Percentiles rank a stretch among this genome's conserved stretches.
Evolutionary conservation across 1,140 invertebrate genomes (phyloP).

Genomic region (Ditylenchus dipsaci): DNA sequence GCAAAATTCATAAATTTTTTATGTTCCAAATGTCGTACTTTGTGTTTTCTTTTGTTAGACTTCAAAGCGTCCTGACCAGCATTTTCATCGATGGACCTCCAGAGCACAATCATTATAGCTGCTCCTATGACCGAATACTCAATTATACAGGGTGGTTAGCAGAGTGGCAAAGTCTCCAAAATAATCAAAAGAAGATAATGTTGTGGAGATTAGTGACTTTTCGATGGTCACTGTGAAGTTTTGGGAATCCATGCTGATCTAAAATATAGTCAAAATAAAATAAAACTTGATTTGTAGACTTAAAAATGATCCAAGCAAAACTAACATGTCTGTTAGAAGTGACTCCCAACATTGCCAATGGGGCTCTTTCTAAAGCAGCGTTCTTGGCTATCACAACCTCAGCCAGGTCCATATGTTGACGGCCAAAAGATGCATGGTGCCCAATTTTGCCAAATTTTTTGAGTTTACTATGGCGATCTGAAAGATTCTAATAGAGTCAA

Average conservation of each 20-base stretch:
- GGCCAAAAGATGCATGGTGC: slow-evolving; percentile 56
- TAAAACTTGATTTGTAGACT: too few species aligned
- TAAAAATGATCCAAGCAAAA: too few species aligned
- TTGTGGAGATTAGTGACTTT: slow-evolving; percentile 4
- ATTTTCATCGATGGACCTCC: slow-evolving; percentile 51
- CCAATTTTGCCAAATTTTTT: slow-evolving; percentile 53
- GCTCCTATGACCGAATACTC: slow-evolving; percentile 56
- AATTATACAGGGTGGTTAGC: slow-evolving; percentile 54
- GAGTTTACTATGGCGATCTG: slow-evolving; percentile 48
- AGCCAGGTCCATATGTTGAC: slow-evolving; percentile 57
- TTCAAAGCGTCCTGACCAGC: background rate
- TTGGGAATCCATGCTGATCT: too few species aligned
- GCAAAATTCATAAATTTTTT: too few species aligned
- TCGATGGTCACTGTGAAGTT: slow-evolving; percentile 4
- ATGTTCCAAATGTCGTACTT: slow-evolving; percentile 32
- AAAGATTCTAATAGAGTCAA: too few species aligned
- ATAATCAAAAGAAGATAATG: slow-evolving; percentile 48
- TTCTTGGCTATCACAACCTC: slow-evolving; percentile 54
- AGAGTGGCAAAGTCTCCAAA: slow-evolving; percentile 57
- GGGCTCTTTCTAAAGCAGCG: slow-evolving; percentile 19
- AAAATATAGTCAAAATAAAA: too few species aligned
- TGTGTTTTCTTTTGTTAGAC: slow-evolving; percentile 46
- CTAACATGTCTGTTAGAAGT: too few species aligned
- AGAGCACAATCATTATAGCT: slow-evolving; percentile 55
- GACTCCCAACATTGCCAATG: background rate